Percentiles rank a stretch among this genome's conserved stretches.
phyloP scores from a whole-genome alignment of 2,797 vertebrate species.

The Cetoscarus ocellatus region DNA sequence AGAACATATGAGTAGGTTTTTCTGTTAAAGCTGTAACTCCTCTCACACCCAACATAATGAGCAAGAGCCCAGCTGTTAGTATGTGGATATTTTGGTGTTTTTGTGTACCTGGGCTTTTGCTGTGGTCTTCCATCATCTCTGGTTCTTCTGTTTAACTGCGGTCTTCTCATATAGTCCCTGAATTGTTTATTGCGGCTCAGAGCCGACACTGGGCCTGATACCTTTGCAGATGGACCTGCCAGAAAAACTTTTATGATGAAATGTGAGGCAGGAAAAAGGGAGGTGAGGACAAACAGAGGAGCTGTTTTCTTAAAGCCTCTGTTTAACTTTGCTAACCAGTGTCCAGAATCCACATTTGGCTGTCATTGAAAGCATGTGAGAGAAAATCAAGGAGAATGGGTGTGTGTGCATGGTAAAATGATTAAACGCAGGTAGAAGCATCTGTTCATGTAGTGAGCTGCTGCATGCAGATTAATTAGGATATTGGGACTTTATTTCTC shows the following conservation, averaged over 20 bases:
- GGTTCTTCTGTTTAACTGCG: conserved; percentile 70
- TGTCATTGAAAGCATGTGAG: conserved; percentile 63
- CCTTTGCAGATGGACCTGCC: conserved; percentile 71
- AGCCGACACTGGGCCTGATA: conserved; percentile 69
- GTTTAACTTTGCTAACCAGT: conserved; percentile 75
- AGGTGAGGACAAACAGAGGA: conserved; percentile 78
- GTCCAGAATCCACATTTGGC: conserved; percentile 80
- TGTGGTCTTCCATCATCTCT: conserved; percentile 78
- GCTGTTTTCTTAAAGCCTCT: conserved; percentile 77
- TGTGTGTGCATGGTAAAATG: conserved; percentile 31
- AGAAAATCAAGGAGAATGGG: conserved; percentile 49
- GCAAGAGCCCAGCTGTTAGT: conserved; percentile 50
- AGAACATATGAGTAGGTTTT: conserved; percentile 32
- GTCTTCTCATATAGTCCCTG: conserved; percentile 73
- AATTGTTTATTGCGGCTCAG: conserved; percentile 79
- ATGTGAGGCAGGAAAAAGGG: conserved; percentile 77
- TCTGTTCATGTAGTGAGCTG: conserved; percentile 11
- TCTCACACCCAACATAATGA: conserved; percentile 34
- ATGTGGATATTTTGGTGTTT: conserved; percentile 70
- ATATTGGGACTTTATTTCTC: conserved; percentile 34
- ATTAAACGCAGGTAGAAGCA: conserved; percentile 30
- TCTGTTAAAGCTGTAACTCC: conserved; percentile 24
- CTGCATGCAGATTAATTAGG: conserved; percentile 6
- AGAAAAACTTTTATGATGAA: conserved; percentile 84
- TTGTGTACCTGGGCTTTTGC: conserved; percentile 71